Evolutionary conservation across 2,888 invertebrate species (phyloP).

Genomic region (Synanthedon myopaeformis): DNA sequence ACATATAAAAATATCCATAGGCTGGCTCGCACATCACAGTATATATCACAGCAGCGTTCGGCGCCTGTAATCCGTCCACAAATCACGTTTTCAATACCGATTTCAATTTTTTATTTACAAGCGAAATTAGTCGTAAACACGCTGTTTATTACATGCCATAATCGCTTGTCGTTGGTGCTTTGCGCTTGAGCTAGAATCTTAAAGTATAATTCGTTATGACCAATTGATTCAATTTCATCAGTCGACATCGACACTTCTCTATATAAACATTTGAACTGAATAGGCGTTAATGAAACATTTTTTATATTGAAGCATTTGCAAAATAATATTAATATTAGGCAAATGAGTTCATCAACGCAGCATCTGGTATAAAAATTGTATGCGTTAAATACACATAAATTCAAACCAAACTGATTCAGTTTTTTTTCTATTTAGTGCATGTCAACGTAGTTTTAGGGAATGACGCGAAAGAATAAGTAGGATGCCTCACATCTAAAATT

Average conservation of each 20-base stretch:
- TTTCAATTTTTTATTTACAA: slow-evolving; percentile 10
- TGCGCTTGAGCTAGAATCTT: not conserved
- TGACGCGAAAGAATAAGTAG: too few species aligned
- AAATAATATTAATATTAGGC: too few species aligned
- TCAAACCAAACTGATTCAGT: too few species aligned
- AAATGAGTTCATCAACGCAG: too few species aligned
- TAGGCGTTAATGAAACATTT: too few species aligned
- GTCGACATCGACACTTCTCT: slow-evolving; percentile 8
- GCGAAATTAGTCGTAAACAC: slow-evolving; percentile 14
- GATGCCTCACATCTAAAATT: too few species aligned
- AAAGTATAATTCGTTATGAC: slow-evolving; percentile 2
- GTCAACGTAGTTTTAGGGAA: too few species aligned
- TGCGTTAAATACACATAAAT: too few species aligned
- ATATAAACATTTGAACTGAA: too few species aligned
- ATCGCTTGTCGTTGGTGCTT: slow-evolving; percentile 19
- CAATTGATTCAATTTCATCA: slow-evolving; percentile 13
- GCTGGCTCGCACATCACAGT: slow-evolving; percentile 64
- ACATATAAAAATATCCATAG: slow-evolving; percentile 68
- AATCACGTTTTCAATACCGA: slow-evolving; percentile 5
- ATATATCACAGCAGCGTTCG: slow-evolving; percentile 63
- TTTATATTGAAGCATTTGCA: too few species aligned
- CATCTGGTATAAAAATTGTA: too few species aligned
- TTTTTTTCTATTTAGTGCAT: too few species aligned
- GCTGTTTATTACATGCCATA: slow-evolving; percentile 22
- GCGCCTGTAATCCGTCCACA: slow-evolving; percentile 19